Base-by-base conservation (phyloP, 2,797 vertebrate species). In the Sebastolobus alascanus region DNA sequence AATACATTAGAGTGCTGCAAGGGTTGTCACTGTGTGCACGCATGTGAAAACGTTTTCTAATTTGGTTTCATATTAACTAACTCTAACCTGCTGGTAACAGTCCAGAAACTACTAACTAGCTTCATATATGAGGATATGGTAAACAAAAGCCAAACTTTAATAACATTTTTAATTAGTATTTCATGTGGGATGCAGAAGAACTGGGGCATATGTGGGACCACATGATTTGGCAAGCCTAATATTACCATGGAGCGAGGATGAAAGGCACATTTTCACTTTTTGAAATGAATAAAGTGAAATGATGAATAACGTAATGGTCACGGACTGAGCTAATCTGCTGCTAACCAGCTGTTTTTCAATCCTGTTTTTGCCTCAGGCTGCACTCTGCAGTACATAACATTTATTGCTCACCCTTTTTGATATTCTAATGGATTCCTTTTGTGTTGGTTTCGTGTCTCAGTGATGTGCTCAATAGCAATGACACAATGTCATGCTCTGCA, bases 241-340 rank as follows among this genome's bases (percentile, higher is more conserved):
- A 58, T 70, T 58, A 60, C 31, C 46, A 20, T 40, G 58, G 55
- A 73, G 68, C 4, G 3, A 55, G 84, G 85, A 92, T 86, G 70
- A 90, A 90, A 88, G 84, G 50, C 67, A 59, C 60, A 33, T 67
- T 88, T 89, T 81, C 20, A 22, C 43, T 83, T 75, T 68, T 89
- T 82, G 54, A 77, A 80, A 84, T 68, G 64, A 86, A 86, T 81
- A 61, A 80, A 76, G 58, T 75, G 50, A 77, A 77, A 55, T 68
- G 61, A 87, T 77, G 56, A 89, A 80, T 80, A 86, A 74, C 67
- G 55, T 38, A 72, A 68, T 14, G 37, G 83, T 80, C 58, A 38
- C 38, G n/a, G 60, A 74, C 66, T 54, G 65, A 70, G 75, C 80
- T 89, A 73, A 92, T 89, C 82, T 84, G 75, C 82, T 78, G 68